A percentile compares a stretch with the other conserved stretches of the same genome.
Conservation (phyloP, 2,797 vertebrate species). For the Phrynocephalus guinanensis region DNA sequence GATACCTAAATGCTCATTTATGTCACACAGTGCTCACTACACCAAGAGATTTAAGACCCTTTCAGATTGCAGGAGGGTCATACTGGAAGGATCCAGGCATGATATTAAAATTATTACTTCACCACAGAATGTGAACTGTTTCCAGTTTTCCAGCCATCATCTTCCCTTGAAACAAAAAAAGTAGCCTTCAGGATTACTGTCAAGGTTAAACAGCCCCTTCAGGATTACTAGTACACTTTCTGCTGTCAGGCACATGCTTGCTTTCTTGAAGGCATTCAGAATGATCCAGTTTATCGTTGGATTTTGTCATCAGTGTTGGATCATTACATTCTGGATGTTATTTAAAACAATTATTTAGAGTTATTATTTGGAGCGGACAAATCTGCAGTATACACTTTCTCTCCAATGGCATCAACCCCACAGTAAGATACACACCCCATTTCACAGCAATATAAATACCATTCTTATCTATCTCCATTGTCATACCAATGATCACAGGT, state of each 20-base stretch:
- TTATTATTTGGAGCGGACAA: background rate
- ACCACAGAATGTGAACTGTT: background rate
- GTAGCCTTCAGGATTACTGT: slow-evolving; percentile 55
- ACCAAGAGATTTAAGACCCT: background rate
- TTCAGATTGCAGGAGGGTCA: background rate
- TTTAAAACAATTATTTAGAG: background rate
- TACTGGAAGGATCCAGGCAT: background rate
- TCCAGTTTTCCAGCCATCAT: slow-evolving; percentile 14
- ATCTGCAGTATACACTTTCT: background rate
- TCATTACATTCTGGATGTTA: background rate
- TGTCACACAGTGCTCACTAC: background rate
- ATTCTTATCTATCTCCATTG: background rate
- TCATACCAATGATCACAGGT: background rate
- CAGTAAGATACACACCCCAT: background rate
- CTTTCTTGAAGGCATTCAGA: slow-evolving; percentile 49
- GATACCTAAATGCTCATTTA: background rate
- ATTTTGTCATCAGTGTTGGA: background rate
- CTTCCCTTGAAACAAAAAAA: slow-evolving; percentile 19
- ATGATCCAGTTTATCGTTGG: slow-evolving; percentile 28
- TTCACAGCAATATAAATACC: background rate
- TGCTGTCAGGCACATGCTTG: slow-evolving; percentile 43
- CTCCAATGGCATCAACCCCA: background rate
- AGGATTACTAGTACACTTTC: slow-evolving; percentile 48
- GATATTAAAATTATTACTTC: background rate
- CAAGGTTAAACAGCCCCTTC: slow-evolving; percentile 51